Percentiles rank a stretch among this genome's conserved stretches.
phyloP scores from a whole-genome alignment of 23 tunicate genomes.

The Halocynthia roretzi region DNA sequence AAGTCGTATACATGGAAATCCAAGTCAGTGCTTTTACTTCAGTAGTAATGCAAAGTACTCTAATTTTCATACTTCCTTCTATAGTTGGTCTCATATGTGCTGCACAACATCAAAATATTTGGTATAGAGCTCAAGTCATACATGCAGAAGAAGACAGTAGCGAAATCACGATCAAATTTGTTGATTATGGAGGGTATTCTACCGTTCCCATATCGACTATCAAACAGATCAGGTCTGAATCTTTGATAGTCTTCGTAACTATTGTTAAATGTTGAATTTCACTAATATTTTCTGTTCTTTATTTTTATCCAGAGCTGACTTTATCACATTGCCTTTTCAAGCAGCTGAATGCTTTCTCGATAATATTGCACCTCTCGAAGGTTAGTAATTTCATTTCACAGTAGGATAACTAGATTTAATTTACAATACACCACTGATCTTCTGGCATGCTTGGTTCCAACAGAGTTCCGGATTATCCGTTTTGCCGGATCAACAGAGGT shows the following conservation, averaged over 20 bases:
- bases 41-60: too few relatives aligned
- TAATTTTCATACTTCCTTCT: not conserved
- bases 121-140: constrained; percentile 71
- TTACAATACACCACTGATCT: too few relatives aligned
- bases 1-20: too few relatives aligned
- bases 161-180: constrained; percentile 50
- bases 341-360: constrained; percentile 73
- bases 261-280: not conserved
- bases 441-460: too few relatives aligned
- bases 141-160: constrained; percentile 44
- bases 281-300: not conserved
- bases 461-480: too few relatives aligned
- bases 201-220: constrained; percentile 30
- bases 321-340: constrained; percentile 69
- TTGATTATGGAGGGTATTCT: constrained; percentile 81
- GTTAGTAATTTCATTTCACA: constrained; percentile 9
- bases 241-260: not conserved
- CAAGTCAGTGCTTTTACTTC: too few relatives aligned
- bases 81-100: constrained; percentile 75
- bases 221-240: constrained; percentile 54
- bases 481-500: too few relatives aligned
- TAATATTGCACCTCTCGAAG: constrained; percentile 70
- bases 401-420: too few relatives aligned
- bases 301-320: constrained; percentile 50
- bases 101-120: constrained; percentile 55